Base-by-base conservation (phyloP, 2,888 invertebrate species). In the Steromphala cineraria region DNA sequence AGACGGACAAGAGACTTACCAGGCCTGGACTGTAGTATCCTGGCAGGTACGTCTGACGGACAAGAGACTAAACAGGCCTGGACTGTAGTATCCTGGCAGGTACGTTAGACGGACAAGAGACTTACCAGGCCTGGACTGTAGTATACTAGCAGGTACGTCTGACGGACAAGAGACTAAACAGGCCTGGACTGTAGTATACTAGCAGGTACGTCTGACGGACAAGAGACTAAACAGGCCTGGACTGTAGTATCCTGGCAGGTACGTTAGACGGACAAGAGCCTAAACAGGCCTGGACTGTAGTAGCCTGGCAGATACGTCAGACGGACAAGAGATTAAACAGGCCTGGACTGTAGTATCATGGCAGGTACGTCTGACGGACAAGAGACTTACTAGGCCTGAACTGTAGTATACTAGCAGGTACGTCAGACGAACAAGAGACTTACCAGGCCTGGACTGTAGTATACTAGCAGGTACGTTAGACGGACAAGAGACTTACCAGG, bases 11-110 rank as follows among this genome's bases (percentile, higher is more conserved):
- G n/a, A n/a, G 77, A 90, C 94, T 89, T 85, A 95, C 97, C 94
- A 98, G 95, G 53, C 97, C 97, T 52, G 96, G 96, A 88, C 96
- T 97, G 93, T 97, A 98, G 94, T 98, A 98, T 24, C 97, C 97
- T 84, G 96, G 95, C 53, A 98, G 95, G 94, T 98, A 99, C 94
- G 98, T 98, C 98, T 99, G 91, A 99, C 97, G 91, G 97, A 97
- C 83, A 98, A 98, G 86, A 99, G 96, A 92, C 98, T 98, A 99
- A 99, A 94, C 99, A 99, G 36, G 99, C 99, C 94, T 98, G 97
- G 90, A 98, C 97, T 0, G 98, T 96, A 0, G 99, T 98, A 98
- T 24, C 97, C 97, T 84, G 96, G 95, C 53, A 98, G 95, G 94
- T 53, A 98, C 95, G 94, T 98, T 99, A 94, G 98, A 98, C 93